A percentile compares a stretch with the other conserved stretches of the same genome.
phyloP scores from a whole-genome alignment of 2,113 vertebrate genomes.

The Mastomys natalensis region DNA sequence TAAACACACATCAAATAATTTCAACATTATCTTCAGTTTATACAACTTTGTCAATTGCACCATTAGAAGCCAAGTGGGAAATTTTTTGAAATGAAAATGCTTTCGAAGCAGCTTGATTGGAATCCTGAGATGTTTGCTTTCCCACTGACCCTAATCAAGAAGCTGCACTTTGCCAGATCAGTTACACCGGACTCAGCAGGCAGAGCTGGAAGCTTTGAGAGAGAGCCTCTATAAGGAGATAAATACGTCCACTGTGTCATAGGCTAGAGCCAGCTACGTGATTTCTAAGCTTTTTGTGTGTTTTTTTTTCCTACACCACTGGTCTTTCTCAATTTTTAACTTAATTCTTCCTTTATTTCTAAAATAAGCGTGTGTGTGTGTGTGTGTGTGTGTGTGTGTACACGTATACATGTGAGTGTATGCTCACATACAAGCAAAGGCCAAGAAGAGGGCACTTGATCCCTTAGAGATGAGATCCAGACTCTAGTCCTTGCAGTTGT shows the following conservation, averaged over 20 bases:
- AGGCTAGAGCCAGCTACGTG: background rate
- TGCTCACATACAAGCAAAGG: background rate
- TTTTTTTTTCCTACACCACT: background rate
- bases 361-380: too few relatives aligned
- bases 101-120: background rate
- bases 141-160: background rate
- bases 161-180: background rate
- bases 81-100: background rate
- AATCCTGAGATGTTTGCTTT: conserved; percentile 26
- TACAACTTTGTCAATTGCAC: background rate
- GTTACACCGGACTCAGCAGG: background rate
- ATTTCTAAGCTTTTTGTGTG: background rate
- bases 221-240: background rate
- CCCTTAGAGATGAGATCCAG: background rate
- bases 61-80: background rate
- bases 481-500: background rate
- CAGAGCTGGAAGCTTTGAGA: background rate
- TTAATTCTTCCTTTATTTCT: background rate
- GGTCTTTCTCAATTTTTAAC: background rate
- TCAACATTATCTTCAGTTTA: background rate
- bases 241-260: background rate
- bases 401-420: background rate
- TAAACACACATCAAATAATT: background rate
- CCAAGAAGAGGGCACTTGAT: background rate
- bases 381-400: background rate